Evolutionary conservation across 2,888 invertebrate genomes (phyloP).

Genomic region (Chrysina gloriosa): DNA sequence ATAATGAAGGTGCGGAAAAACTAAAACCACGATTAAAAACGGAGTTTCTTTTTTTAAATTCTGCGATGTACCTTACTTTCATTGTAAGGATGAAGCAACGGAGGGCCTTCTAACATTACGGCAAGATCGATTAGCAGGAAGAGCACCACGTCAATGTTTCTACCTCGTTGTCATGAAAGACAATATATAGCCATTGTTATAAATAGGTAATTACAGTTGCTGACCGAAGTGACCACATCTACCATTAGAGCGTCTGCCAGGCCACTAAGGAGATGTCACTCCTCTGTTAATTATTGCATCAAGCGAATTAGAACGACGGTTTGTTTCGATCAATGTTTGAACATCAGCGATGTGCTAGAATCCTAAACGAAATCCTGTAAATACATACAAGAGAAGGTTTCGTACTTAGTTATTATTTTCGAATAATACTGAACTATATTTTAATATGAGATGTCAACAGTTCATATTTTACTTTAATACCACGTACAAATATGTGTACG

Average conservation of each 20-base stretch:
- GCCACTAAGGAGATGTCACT: slow-evolving; percentile 52
- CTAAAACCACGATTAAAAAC: neutral
- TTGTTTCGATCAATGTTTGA: slow-evolving; percentile 29
- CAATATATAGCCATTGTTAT: slow-evolving; percentile 44
- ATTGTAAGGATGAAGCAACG: no score
- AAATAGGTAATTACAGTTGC: slow-evolving; percentile 48
- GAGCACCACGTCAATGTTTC: slow-evolving; percentile 34
- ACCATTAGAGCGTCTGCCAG: slow-evolving; percentile 41
- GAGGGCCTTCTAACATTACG: no score
- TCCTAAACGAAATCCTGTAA: neutral
- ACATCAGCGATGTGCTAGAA: neutral
- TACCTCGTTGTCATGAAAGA: slow-evolving; percentile 37
- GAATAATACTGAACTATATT: no score
- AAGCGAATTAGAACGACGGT: slow-evolving; percentile 27
- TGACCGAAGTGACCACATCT: slow-evolving; percentile 40
- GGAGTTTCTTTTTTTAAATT: neutral
- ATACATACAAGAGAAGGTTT: neutral
- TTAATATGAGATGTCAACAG: no score
- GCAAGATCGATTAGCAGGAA: slow-evolving; percentile 26
- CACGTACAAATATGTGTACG: neutral
- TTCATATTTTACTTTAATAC: neutral
- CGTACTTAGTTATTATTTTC: no score
- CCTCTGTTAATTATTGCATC: slow-evolving; percentile 50
- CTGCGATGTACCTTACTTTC: no score
- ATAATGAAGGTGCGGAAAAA: neutral